Evolutionary conservation across 2,113 vertebrate species (phyloP).

Genomic region (Neopipo cinnamomea): DNA sequence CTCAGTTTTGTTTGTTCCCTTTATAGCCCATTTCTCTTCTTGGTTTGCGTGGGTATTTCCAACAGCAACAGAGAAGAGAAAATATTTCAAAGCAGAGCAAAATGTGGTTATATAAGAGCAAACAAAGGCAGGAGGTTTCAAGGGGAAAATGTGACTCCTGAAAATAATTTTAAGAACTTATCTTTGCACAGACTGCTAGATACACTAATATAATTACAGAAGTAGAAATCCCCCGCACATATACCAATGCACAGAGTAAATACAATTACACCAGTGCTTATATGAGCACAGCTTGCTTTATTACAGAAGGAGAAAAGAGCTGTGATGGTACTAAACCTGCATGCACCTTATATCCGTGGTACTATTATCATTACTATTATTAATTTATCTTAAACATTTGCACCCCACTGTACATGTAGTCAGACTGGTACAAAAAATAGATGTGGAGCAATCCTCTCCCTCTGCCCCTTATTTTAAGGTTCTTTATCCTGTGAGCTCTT

Average conservation of each 20-base stretch:
- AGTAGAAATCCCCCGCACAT: neutral
- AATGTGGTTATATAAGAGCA: slow-evolving; percentile 34
- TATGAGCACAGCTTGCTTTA: neutral
- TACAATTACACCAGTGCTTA: neutral
- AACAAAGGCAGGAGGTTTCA: slow-evolving; percentile 38
- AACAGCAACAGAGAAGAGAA: slow-evolving; percentile 35
- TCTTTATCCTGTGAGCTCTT: neutral
- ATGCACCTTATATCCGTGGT: neutral
- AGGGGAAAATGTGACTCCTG: slow-evolving; percentile 6
- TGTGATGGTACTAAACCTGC: neutral
- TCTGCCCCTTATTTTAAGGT: neutral
- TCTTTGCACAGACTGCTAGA: neutral
- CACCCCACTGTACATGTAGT: neutral
- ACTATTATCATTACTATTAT: too few species aligned
- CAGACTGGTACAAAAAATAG: neutral
- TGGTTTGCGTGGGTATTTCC: slow-evolving; percentile 58
- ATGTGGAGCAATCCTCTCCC: neutral
- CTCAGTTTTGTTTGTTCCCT: slow-evolving; percentile 37
- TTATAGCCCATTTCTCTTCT: slow-evolving; percentile 55
- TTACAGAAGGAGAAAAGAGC: neutral
- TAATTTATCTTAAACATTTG: neutral
- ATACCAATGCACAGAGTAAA: neutral
- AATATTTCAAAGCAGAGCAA: slow-evolving; percentile 57
- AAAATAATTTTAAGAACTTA: slow-evolving; percentile 8
- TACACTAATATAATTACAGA: neutral